These are phyloP conservation scores for Hylaea fasciaria DNA, from an alignment of 2,888 invertebrate genomes.

Conservation along the genomic window DNA sequence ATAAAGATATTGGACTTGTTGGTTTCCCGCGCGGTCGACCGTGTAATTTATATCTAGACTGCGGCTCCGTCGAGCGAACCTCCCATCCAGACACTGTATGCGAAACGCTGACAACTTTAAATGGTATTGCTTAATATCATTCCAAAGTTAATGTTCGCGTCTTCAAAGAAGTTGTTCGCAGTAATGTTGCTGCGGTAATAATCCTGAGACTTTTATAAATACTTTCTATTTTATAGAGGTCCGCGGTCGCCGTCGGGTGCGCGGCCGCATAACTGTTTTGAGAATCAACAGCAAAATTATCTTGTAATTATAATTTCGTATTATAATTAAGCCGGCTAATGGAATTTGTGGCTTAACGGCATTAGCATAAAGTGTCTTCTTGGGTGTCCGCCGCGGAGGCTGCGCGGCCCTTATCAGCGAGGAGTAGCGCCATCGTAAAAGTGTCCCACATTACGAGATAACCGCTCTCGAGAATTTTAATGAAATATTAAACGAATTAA, in stretches of 20 bases:
- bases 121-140: conserved; percentile 80
- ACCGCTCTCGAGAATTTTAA: conserved; percentile 83
- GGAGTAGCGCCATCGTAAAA: conserved; percentile 83
- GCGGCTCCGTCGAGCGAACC: conserved; percentile 46
- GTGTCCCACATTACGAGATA: conserved; percentile 85
- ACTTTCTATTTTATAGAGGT: conserved; percentile 74
- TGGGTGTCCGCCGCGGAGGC: conserved; percentile 66
- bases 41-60: conserved; percentile 66
- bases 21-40: conserved; percentile 75
- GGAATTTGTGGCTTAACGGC: conserved; percentile 74
- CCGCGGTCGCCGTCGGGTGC: conserved; percentile 49
- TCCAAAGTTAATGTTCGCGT: conserved; percentile 70
- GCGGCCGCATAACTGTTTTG: conserved; percentile 76
- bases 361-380: conserved; percentile 77
- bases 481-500: conserved; percentile 85
- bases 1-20: conserved; percentile 73
- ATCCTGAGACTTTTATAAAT: conserved; percentile 66
- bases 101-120: conserved; percentile 64
- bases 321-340: conserved; percentile 72
- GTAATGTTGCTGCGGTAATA: conserved; percentile 57
- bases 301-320: conserved; percentile 82
- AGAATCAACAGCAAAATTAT: conserved; percentile 79
- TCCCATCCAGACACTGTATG: conserved; percentile 50
- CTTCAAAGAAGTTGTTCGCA: conserved; percentile 56
- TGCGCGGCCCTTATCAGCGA: conserved; percentile 76